phyloP scores from a whole-genome alignment of 2,888 invertebrate species.

The Agrotis puta region DNA sequence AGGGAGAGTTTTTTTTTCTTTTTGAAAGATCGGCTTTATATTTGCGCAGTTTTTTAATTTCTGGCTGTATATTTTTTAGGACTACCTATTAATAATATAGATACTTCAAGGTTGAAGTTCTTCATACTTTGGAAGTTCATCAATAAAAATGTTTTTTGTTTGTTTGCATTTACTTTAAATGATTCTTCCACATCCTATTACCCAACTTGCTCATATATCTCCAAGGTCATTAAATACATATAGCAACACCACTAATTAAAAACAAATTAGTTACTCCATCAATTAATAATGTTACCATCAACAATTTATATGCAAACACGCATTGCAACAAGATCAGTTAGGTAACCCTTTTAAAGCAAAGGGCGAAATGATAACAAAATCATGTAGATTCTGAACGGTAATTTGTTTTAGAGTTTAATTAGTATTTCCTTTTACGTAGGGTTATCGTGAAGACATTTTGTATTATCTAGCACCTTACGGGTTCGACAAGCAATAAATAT shows the following conservation, averaged over 20 bases:
- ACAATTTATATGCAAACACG: conserved; percentile 36
- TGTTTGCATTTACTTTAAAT: too few relatives aligned
- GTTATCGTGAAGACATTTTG: conserved; percentile 17
- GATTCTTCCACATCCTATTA: not conserved
- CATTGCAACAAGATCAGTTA: conserved; percentile 20
- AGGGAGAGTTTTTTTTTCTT: conserved; percentile 11
- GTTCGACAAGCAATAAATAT: conserved; percentile 29
- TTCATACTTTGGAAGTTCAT: too few relatives aligned
- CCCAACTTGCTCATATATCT: not conserved
- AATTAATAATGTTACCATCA: conserved; percentile 6
- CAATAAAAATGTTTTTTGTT: too few relatives aligned
- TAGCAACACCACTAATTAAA: not conserved
- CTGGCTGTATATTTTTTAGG: too few relatives aligned
- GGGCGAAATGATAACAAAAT: conserved; percentile 43
- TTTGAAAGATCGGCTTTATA: not conserved
- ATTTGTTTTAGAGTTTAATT: conserved; percentile 47
- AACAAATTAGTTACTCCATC: conserved; percentile 28
- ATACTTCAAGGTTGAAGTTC: too few relatives aligned
- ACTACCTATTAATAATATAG: too few relatives aligned
- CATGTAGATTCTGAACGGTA: conserved; percentile 34
- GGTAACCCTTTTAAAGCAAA: conserved; percentile 5
- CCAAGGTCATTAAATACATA: not conserved
- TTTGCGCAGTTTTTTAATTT: not conserved
- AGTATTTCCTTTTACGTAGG: conserved; percentile 19
- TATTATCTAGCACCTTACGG: not conserved